Evolutionary conservation across 1,140 invertebrate genomes (phyloP).

Genomic region (Dryas iulia): DNA sequence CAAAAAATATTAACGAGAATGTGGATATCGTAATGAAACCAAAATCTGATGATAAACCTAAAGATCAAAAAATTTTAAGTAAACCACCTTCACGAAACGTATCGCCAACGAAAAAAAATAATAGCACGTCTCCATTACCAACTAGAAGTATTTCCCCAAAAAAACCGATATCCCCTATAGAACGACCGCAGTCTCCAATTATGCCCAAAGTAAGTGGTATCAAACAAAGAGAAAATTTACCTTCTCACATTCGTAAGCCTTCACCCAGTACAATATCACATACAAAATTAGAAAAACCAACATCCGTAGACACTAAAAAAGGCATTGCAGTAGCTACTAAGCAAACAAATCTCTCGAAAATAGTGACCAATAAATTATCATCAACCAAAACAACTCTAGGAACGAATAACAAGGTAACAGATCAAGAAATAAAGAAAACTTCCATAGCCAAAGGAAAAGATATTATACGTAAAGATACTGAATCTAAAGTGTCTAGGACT

Average conservation of each 20-base stretch:
- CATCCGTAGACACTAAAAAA: conserved; percentile 54
- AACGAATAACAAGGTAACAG: conserved; percentile 30
- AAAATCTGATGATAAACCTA: conserved; percentile 36
- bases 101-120: conserved; percentile 61
- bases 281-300: conserved; percentile 55
- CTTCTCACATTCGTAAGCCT: conserved; percentile 47
- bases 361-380: conserved; percentile 6
- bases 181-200: conserved; percentile 64
- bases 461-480: conserved; percentile 60
- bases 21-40: conserved; percentile 29
- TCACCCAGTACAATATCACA: conserved; percentile 42
- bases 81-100: conserved; percentile 57
- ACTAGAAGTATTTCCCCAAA: conserved; percentile 63
- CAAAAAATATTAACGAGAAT: conserved; percentile 27
- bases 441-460: conserved; percentile 51
- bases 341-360: conserved; percentile 50
- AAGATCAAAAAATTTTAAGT: conserved; percentile 45
- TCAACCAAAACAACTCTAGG: conserved; percentile 38
- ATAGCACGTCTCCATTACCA: conserved; percentile 37
- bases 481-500: conserved; percentile 78
- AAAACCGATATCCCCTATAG: conserved; percentile 48
- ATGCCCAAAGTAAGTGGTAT: conserved; percentile 44
- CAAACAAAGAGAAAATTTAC: conserved; percentile 52
- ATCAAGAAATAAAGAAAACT: conserved; percentile 46
- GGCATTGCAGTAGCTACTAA: conserved; percentile 45